These are phyloP conservation scores for Leptopilina clavipes DNA, from an alignment of 1,140 invertebrate species.

Conservation along the genomic window DNA sequence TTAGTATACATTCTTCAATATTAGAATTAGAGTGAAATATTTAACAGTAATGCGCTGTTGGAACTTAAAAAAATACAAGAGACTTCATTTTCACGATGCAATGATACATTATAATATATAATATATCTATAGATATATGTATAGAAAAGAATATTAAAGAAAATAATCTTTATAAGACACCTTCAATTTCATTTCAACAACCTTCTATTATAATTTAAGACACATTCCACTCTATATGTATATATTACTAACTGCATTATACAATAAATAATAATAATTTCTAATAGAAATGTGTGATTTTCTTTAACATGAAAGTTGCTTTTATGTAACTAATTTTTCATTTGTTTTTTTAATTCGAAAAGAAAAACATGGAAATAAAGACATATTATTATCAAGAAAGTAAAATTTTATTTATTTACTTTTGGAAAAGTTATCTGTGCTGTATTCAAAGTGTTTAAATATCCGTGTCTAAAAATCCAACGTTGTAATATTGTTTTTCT, in stretches of 20 bases:
- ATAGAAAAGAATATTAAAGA: background rate
- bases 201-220: background rate
- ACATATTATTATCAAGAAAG: too few species aligned
- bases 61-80: background rate
- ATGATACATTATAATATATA: background rate
- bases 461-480: too few species aligned
- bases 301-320: background rate
- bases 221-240: background rate
- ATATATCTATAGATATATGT: too few species aligned
- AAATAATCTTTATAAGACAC: background rate
- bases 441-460: too few species aligned
- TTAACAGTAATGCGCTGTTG: too few species aligned
- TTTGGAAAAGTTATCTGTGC: too few species aligned
- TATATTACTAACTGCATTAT: background rate
- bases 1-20: background rate
- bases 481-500: too few species aligned
- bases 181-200: constrained; percentile 1
- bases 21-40: background rate
- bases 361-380: too few species aligned
- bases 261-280: constrained; percentile 11
- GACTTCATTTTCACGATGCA: background rate
- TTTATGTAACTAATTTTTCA: too few species aligned
- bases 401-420: too few species aligned
- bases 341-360: too few species aligned
- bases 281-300: background rate